Evolutionary conservation across 64 coral and sea anemone species (phyloP), one percentile per base, ranked within the genome.

Genomic region (Actinia equina): DNA sequence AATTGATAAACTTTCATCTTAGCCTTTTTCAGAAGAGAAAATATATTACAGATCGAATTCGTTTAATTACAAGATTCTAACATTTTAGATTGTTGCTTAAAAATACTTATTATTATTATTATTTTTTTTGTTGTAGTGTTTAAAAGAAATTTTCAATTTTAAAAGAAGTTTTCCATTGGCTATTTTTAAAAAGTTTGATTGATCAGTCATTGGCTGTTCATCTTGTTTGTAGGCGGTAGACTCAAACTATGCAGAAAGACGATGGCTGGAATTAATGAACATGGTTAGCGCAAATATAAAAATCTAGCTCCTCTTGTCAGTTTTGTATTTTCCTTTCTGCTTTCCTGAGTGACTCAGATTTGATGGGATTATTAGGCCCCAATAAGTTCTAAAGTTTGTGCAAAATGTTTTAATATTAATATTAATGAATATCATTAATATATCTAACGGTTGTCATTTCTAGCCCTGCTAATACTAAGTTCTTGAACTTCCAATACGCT

Each of bases 191-290:
- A 18, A 46, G 57, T 46, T 52, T 83, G 49, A 4, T 46, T 51
- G 44, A 52, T 26, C 16, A 25, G 56, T n/a, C 27, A 30, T 84
- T 6, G 12, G 44, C 30, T 63, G 23, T 62, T 45, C 83, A 85
- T 56, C 62, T 45, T 67, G 63, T 37, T 82, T n/a, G 43, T 89
- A 52, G 69, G 69, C 69, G 0, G 69, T 74, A 74, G 11, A 13
- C 23, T 74, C 69, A 37, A 74, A 74, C 10, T 74, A 14, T 41
- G 26, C 69, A 74, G 26, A 26, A 37, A 5, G 69, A 74, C 8
- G 69, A 74, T 74, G 69, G 69, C n/a, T 41, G 69, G 69, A 74
- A 74, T 74, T 74, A 37, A 74, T 74, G 25, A 74, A 74, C 11
- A 74, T 15, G 69, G 69, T 56, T 74, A 74, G 69, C 9, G 27